phyloP scores from a whole-genome alignment of 2,797 vertebrate genomes.

The Loriculus beryllinus region DNA sequence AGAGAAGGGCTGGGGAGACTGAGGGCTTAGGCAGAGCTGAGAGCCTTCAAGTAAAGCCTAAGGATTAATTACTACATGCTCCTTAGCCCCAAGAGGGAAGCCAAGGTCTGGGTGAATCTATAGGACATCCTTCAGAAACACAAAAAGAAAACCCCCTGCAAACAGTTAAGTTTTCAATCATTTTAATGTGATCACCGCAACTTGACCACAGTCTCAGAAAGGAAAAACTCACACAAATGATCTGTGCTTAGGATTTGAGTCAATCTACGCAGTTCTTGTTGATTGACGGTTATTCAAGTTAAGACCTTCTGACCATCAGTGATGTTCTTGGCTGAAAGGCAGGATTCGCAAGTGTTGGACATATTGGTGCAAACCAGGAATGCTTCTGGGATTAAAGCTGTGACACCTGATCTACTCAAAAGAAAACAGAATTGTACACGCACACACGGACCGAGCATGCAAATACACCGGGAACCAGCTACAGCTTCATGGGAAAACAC shows the following conservation, averaged over 20 bases:
- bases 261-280: conserved; percentile 13
- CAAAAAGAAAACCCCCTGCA: conserved; percentile 37
- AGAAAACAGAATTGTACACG: neutral
- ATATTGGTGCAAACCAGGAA: conserved; percentile 12
- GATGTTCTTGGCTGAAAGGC: conserved; percentile 27
- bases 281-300: conserved; percentile 13
- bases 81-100: neutral
- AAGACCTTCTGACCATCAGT: conserved; percentile 32
- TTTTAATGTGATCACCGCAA: conserved; percentile 66
- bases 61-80: neutral
- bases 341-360: neutral
- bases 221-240: conserved; percentile 5
- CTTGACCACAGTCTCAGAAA: conserved; percentile 47
- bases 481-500: neutral
- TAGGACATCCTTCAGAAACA: neutral
- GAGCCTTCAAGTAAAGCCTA: neutral
- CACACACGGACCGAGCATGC: neutral
- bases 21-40: neutral
- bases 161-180: conserved; percentile 22
- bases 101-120: neutral
- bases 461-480: neutral
- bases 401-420: neutral
- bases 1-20: neutral
- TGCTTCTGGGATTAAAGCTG: conserved; percentile 28
- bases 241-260: conserved; percentile 53